Conservation (phyloP, 2,888 invertebrate genomes). For the Norana najaformis region DNA sequence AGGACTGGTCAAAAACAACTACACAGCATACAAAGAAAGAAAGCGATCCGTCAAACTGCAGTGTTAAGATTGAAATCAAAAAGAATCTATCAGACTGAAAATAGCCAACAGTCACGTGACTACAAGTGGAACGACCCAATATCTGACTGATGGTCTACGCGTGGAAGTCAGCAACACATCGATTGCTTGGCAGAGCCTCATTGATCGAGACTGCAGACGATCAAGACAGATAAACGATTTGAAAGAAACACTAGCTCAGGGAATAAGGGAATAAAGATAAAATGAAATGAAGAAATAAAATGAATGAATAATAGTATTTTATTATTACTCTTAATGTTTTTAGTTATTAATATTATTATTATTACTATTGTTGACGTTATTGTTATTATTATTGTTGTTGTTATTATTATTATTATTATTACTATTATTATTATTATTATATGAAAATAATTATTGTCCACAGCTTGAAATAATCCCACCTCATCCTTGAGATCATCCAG, state of each 20-base stretch:
- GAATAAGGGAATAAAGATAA: too few relatives aligned
- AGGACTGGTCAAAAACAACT: neutral
- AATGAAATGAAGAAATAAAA: too few relatives aligned
- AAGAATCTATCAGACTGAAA: neutral
- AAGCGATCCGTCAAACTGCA: neutral
- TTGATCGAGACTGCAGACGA: neutral
- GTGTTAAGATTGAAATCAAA: neutral
- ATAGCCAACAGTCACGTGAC: neutral
- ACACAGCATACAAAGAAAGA: neutral
- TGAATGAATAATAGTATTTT: too few relatives aligned
- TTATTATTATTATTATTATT: too few relatives aligned
- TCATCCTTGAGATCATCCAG: too few relatives aligned
- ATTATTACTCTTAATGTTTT: too few relatives aligned
- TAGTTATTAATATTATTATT: too few relatives aligned
- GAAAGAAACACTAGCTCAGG: neutral
- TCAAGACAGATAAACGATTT: neutral
- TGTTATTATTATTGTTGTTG: too few relatives aligned
- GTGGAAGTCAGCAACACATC: neutral
- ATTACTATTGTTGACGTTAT: too few relatives aligned
- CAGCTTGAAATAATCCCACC: too few relatives aligned
- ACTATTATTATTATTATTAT: too few relatives aligned
- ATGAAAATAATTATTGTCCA: too few relatives aligned
- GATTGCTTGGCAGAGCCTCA: neutral
- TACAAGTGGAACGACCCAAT: neutral
- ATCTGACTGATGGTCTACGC: neutral